Conservation (phyloP, 2,113 vertebrate genomes). For the Propithecus coquereli region DNA sequence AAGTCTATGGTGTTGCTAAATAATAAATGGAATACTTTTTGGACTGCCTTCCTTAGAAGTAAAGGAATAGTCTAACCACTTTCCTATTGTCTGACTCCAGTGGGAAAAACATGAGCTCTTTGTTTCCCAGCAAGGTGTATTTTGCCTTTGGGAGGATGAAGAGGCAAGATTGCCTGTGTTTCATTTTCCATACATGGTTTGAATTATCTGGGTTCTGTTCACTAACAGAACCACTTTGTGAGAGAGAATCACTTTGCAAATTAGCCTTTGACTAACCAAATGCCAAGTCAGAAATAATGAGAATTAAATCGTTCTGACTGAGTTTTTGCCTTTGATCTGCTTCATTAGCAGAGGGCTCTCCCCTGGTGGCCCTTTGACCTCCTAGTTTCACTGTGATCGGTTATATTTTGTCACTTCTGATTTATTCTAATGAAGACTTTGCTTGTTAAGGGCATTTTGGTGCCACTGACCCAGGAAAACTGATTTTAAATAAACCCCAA, state of each 20-base stretch:
- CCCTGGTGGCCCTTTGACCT: neutral
- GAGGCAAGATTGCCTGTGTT: neutral
- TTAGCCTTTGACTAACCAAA: conserved; percentile 27
- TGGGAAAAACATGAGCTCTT: neutral
- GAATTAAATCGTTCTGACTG: conserved; percentile 2
- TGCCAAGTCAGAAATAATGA: neutral
- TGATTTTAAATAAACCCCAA: neutral
- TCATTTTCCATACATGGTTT: neutral
- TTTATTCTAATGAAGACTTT: neutral
- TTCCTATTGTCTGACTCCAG: neutral
- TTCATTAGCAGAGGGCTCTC: conserved; percentile 1
- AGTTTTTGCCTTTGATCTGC: neutral
- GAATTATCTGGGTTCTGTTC: conserved; percentile 19
- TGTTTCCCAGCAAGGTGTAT: neutral
- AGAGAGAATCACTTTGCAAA: conserved; percentile 28
- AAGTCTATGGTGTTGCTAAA: neutral
- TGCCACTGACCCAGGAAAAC: neutral
- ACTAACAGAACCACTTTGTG: neutral
- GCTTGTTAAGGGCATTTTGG: neutral
- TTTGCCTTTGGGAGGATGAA: neutral
- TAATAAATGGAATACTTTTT: neutral
- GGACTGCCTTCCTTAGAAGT: neutral
- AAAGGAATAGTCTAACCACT: neutral
- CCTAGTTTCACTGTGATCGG: neutral
- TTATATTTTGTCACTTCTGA: neutral